These are phyloP conservation scores for Neodon shergylaensis DNA, from an alignment of 2,113 vertebrate genomes.

Conservation along the genomic window DNA sequence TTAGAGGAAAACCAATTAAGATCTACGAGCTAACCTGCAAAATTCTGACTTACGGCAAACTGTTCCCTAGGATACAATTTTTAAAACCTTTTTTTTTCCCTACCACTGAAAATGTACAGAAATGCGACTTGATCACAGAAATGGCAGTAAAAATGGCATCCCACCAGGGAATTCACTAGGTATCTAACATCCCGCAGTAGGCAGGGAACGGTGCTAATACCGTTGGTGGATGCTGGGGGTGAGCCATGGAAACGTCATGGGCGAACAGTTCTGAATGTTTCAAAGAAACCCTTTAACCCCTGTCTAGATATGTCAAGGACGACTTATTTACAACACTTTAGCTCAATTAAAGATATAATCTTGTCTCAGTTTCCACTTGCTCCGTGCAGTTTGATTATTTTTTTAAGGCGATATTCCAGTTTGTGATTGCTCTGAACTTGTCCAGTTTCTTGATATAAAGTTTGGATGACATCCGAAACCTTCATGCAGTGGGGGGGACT, in stretches of 20 bases:
- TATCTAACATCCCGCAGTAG: conserved; percentile 76
- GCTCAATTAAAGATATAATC: conserved; percentile 90
- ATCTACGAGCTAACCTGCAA: conserved; percentile 78
- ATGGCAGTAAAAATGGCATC: conserved; percentile 88
- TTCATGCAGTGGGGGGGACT: conserved; percentile 89
- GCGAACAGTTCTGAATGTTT: conserved; percentile 85
- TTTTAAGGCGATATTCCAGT: conserved; percentile 97
- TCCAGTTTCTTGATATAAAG: conserved; percentile 90
- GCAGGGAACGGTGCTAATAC: conserved; percentile 79
- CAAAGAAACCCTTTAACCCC: conserved; percentile 91
- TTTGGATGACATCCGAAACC: conserved; percentile 90
- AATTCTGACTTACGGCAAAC: conserved; percentile 81
- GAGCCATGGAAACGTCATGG: conserved; percentile 84
- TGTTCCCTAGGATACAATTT: conserved; percentile 82
- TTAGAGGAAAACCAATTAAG: conserved; percentile 79
- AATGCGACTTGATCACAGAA: conserved; percentile 86
- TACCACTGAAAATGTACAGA: conserved; percentile 85
- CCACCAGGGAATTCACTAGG: conserved; percentile 85
- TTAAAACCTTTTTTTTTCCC: conserved; percentile 80
- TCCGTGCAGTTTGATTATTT: conserved; percentile 91
- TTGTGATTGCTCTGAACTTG: conserved; percentile 89
- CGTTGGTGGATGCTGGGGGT: conserved; percentile 76
- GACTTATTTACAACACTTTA: conserved; percentile 95
- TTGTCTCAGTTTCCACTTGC: conserved; percentile 90
- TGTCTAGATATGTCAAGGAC: conserved; percentile 91